phyloP scores from a whole-genome alignment of 2,113 vertebrate genomes.

The Dicaeum eximium region DNA sequence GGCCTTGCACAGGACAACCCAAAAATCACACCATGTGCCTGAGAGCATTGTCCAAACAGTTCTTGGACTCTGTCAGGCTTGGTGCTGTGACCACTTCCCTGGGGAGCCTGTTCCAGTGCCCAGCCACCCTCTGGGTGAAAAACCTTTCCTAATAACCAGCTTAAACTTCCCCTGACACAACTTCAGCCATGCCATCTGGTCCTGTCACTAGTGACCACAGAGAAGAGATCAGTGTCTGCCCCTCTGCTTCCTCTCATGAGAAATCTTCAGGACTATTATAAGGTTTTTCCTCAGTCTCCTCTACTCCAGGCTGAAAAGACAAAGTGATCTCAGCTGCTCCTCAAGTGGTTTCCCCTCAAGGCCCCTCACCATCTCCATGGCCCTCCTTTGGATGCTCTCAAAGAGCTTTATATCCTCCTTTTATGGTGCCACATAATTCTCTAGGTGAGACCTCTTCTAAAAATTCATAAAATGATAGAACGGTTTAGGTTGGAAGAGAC shows the following conservation, averaged over 20 bases:
- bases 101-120: not conserved
- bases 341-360: not conserved
- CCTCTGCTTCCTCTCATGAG: not conserved
- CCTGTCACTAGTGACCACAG: not conserved
- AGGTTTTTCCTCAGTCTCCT: not conserved
- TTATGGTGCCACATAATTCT: not conserved
- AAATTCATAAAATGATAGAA: not conserved
- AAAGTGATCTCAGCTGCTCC: not conserved
- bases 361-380: not conserved
- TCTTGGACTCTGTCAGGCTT: not conserved
- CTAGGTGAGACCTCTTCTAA: not conserved
- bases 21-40: not conserved
- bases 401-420: not conserved
- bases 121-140: not conserved
- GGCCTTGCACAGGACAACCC: not conserved
- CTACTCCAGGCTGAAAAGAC: not conserved
- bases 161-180: not conserved
- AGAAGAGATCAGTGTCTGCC: not conserved
- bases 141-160: rapidly evolving
- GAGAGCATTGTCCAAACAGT: not conserved
- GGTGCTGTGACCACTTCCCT: not conserved
- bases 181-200: rapidly evolving
- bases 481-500: not conserved
- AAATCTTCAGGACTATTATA: not conserved
- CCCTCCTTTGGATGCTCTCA: not conserved